Evolutionary conservation across 2,113 vertebrate species (phyloP), one percentile per base, ranked within the genome.

Genomic region (Myanophis thanlyinensis): DNA sequence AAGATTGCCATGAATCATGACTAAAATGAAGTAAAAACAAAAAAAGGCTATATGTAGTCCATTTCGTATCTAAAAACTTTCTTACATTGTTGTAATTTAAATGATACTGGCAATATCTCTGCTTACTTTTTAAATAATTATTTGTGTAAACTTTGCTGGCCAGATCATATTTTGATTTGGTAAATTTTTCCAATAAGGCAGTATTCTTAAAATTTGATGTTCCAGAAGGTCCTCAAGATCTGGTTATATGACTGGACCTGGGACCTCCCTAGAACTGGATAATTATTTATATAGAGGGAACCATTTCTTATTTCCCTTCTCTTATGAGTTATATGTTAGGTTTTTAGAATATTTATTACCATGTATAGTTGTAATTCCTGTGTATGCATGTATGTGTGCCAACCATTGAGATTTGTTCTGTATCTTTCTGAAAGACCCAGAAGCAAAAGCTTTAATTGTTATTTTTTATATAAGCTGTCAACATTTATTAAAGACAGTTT

Each of bases 401-500:
- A 91, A 85, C 90, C 94, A 95, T 95, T 93, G 92, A 96, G 96
- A 97, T 98, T 97, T 98, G 96, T 97, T 95, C 91, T 4, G 3
- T 95, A 97, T 96, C 89, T 54, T 93, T 94, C 97, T 94, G 93
- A 95, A 97, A 95, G 95, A 95, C 96, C 94, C 91, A 62, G 95
- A 96, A 96, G 89, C 96, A 97, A 94, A 96, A 96, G 96, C 96
- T 97, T 97, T 98, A 98, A 98, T 98, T 98, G 98, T 96, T 94
- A 94, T 96, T 95, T 96, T 98, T 97, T 97, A 97, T 97, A 92
- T 93, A 97, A 95, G 97, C 98, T 97, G 98, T 98, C 98, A 97
- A 98, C 97, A 98, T 98, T 98, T 98, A 98, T 98, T 98, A 97
- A 98, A 98, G 98, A 98, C 98, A 98, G 97, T 97, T 97, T 97